Evolutionary conservation across 2,797 vertebrate species (phyloP), one percentile per base, ranked within the genome.

Genomic region (Notolepis coatsorum): DNA sequence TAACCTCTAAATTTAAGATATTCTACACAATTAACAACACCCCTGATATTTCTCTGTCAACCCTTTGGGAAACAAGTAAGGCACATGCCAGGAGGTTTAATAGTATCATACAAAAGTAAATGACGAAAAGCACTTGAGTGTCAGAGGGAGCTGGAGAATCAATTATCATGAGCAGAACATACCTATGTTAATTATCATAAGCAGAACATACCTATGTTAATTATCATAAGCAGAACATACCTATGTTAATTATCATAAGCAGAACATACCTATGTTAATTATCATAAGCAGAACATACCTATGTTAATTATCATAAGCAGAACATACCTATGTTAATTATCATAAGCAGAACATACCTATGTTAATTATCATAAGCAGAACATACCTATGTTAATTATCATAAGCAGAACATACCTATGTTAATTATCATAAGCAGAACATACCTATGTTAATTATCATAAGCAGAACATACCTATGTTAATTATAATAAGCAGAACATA

Each of bases 61-160:
- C 50, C 3, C 1, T 61, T 18, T 61, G 41, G 50, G 55, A 65
- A 48, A 65, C 56, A 15, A 12, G 15, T 1, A 56, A 60, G 27
- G 55, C 68, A 1, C 55, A 53, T 37, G 17, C 49, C 28, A 65
- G 61, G n/a, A 23, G 41, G 61, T 0, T 27, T 54, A 13, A 42
- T 28, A 5, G 49, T 50, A 35, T 13, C 63, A n/a, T 59, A 52
- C 4, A 8, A 1, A 12, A 59, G 38, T 61, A 60, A 60, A 15
- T 58, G 35, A 5, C 21, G 7, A 1, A 54, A 28, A 43, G 23
- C 59, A 15, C 25, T 39, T 9, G 4, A 60, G 53, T 5, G 4
- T 39, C 18, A 71, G 39, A 35, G 9, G 20, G 21, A 62, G 2
- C 53, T 37, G 7, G 52, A 27, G 21, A 64, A n/a, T n/a, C n/a